These are phyloP conservation scores for Ametastegia equiseti DNA, from an alignment of 2,888 invertebrate genomes.

Conservation along the genomic window DNA sequence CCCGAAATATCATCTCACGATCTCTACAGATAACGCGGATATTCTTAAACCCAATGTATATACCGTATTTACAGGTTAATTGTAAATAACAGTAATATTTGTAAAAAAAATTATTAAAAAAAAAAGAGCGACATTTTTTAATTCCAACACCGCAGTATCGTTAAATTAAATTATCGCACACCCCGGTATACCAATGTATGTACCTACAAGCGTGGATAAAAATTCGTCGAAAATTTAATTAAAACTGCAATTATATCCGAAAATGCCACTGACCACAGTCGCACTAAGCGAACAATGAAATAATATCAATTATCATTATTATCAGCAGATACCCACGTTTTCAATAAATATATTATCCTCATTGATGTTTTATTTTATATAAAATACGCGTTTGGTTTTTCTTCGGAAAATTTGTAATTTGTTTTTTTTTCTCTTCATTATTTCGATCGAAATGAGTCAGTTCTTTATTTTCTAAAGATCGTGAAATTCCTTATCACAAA, in stretches of 20 bases:
- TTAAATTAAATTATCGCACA: background rate
- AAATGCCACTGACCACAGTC: background rate
- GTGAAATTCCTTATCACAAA: too few relatives aligned
- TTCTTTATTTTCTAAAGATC: too few relatives aligned
- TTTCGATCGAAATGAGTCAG: too few relatives aligned
- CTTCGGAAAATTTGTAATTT: too few relatives aligned
- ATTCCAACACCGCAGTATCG: background rate
- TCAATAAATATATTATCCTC: background rate
- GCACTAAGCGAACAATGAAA: background rate
- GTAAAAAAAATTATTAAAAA: background rate
- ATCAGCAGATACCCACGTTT: too few relatives aligned
- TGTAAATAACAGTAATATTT: background rate
- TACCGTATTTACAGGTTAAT: background rate
- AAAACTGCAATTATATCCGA: background rate
- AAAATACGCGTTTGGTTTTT: too few relatives aligned
- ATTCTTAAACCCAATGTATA: background rate
- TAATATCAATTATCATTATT: too few relatives aligned
- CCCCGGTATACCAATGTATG: too few relatives aligned
- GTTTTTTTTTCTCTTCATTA: too few relatives aligned
- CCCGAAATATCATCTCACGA: constrained; percentile 17
- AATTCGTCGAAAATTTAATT: constrained; percentile 9
- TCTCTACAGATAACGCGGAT: background rate
- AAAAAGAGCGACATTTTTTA: too few relatives aligned
- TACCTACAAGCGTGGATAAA: background rate
- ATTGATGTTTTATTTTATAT: background rate